Conservation (phyloP, 2,888 invertebrate genomes). For the Nomada lathburiana region DNA sequence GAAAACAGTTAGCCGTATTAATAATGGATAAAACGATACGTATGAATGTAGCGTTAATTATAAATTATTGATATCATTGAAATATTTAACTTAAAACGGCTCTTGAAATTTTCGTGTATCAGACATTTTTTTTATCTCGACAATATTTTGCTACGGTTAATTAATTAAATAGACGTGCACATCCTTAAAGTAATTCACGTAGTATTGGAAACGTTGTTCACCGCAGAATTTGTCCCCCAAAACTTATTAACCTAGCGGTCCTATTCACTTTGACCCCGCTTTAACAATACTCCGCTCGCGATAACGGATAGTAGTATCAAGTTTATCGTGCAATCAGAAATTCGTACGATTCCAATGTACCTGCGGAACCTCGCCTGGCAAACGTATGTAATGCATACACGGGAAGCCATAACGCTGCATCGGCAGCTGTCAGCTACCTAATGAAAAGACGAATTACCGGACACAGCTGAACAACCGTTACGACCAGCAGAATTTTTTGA, state of each 20-base stretch:
- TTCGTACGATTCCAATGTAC: neutral
- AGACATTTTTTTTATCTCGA: no score
- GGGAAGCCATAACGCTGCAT: slow-evolving; percentile 6
- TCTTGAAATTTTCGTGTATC: no score
- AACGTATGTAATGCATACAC: neutral
- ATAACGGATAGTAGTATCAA: neutral
- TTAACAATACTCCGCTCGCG: neutral
- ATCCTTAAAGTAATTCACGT: no score
- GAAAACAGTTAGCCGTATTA: no score
- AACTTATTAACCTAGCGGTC: neutral
- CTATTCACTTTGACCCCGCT: neutral
- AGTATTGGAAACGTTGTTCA: neutral
- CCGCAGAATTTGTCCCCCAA: neutral
- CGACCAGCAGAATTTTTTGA: slow-evolving; percentile 1
- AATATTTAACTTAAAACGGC: no score
- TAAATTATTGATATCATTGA: no score
- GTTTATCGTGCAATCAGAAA: slow-evolving; percentile 15
- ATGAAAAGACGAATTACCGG: slow-evolving; percentile 20
- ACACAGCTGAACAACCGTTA: slow-evolving; percentile 21
- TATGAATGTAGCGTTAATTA: no score
- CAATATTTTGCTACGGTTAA: no score
- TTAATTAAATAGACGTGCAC: no score
- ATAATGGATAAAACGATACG: no score
- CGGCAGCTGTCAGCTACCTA: slow-evolving; percentile 22
- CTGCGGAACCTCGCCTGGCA: neutral